Evolutionary conservation across 2,113 vertebrate species (phyloP).

Genomic region (Spea bombifrons): DNA sequence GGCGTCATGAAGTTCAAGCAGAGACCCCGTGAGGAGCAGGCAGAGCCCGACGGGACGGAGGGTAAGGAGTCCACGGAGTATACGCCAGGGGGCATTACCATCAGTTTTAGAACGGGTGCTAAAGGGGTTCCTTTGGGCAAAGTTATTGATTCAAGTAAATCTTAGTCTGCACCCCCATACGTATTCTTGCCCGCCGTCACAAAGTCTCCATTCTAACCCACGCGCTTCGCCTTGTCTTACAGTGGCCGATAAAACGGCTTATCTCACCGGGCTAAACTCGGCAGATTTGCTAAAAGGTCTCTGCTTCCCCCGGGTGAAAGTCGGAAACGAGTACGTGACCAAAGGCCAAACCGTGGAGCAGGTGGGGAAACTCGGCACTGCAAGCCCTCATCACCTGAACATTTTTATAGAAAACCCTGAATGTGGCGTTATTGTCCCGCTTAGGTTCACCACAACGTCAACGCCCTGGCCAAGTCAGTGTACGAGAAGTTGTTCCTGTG

Average conservation of each 20-base stretch:
- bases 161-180: too few relatives aligned
- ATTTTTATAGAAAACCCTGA: not conserved
- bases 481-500: slow-evolving; percentile 72
- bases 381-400: not conserved
- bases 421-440: not conserved
- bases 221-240: not conserved
- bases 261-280: slow-evolving; percentile 72
- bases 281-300: slow-evolving; percentile 70
- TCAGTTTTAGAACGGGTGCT: too few relatives aligned
- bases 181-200: too few relatives aligned
- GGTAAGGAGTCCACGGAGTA: slow-evolving; percentile 52
- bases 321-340: slow-evolving; percentile 69
- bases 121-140: too few relatives aligned
- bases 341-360: slow-evolving; percentile 73
- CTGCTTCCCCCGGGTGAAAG: slow-evolving; percentile 71
- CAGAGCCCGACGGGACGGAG: slow-evolving; percentile 66
- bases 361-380: slow-evolving; percentile 51
- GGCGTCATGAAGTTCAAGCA: slow-evolving; percentile 76
- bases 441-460: slow-evolving; percentile 70
- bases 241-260: slow-evolving; percentile 73
- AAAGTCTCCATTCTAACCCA: not conserved
- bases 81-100: not conserved
- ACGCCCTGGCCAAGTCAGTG: slow-evolving; percentile 68
- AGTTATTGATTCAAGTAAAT: too few relatives aligned
- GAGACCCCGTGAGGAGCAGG: slow-evolving; percentile 69